These are phyloP conservation scores for Parauchenoglanis ngamensis DNA, from an alignment of 2,797 vertebrate genomes.

Conservation along the genomic window DNA sequence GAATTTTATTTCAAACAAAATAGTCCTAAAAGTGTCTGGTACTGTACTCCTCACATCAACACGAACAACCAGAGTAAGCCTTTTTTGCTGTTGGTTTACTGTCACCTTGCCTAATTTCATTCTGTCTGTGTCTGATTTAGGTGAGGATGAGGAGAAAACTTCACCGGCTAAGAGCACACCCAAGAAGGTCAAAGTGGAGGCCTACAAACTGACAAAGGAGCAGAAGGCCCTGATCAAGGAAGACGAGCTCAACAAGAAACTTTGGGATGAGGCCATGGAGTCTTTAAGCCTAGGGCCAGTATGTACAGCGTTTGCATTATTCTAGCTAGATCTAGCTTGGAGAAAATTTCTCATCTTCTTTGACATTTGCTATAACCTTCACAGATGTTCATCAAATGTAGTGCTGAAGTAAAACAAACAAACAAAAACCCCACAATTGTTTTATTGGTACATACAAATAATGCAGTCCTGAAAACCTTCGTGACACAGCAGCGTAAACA, in stretches of 20 bases:
- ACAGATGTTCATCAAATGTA: not conserved
- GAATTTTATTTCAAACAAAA: not conserved
- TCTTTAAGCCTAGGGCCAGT: conserved; percentile 90
- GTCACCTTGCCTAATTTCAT: not conserved
- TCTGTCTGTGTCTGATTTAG: not conserved
- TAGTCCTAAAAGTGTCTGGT: not conserved
- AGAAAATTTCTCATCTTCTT: not conserved
- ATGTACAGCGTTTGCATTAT: conserved; percentile 10
- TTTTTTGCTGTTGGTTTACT: not conserved
- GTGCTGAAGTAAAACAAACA: not conserved
- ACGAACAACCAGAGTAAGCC: not conserved
- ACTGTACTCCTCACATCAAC: not conserved
- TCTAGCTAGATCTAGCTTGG: not conserved
- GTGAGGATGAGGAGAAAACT: conserved; percentile 66
- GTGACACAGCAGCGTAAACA: too few species aligned
- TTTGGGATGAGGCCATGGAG: conserved; percentile 89
- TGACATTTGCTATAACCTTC: not conserved
- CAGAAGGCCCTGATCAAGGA: conserved; percentile 86
- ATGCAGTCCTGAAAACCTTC: not conserved
- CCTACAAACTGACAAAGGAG: conserved; percentile 84
- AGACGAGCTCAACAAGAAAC: conserved; percentile 86
- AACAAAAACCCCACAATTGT: not conserved
- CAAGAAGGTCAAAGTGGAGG: conserved; percentile 90
- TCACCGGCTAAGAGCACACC: conserved; percentile 71
- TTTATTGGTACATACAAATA: not conserved